A percentile compares a stretch with the other conserved stretches of the same genome.
These are phyloP conservation scores for Pelosia muscerda DNA, from an alignment of 2,888 invertebrate genomes.

Conservation along the genomic window DNA sequence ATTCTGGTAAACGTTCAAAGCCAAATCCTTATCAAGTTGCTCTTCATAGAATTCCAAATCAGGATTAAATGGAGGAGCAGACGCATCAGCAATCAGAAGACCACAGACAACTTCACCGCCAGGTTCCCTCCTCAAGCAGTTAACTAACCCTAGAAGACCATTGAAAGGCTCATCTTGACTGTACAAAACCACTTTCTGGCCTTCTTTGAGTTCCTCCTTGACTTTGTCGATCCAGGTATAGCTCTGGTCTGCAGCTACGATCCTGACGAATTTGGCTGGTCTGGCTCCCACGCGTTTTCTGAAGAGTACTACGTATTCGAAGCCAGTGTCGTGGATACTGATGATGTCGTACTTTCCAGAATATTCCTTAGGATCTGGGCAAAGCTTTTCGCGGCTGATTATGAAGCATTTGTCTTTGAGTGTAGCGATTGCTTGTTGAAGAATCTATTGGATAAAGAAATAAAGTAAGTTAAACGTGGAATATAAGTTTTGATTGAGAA, in stretches of 20 bases:
- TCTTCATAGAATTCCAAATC: constrained; percentile 88
- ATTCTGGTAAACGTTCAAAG: constrained; percentile 91
- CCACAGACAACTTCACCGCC: constrained; percentile 89
- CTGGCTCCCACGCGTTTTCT: constrained; percentile 79
- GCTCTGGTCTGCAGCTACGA: constrained; percentile 70
- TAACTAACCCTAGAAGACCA: constrained; percentile 95
- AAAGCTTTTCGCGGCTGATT: constrained; percentile 86
- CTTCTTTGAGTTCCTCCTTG: constrained; percentile 76
- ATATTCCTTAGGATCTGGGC: constrained; percentile 76
- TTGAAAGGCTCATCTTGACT: constrained; percentile 89
- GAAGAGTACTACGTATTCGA: constrained; percentile 85
- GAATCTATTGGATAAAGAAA: constrained; percentile 58
- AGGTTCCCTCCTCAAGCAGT: constrained; percentile 94
- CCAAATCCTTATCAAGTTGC: constrained; percentile 91
- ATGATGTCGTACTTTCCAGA: constrained; percentile 82
- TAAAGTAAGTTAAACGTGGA: background rate
- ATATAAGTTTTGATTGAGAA: background rate
- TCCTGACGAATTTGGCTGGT: constrained; percentile 80
- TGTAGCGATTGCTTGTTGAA: constrained; percentile 78
- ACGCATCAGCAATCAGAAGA: constrained; percentile 88
- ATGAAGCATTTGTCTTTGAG: constrained; percentile 88
- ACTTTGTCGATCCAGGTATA: constrained; percentile 85
- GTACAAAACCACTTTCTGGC: constrained; percentile 88
- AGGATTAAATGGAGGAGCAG: constrained; percentile 89
- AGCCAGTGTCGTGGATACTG: constrained; percentile 78